Evolutionary conservation across 1,140 invertebrate genomes (phyloP).

Genomic region (Brachionus paranguensis): DNA sequence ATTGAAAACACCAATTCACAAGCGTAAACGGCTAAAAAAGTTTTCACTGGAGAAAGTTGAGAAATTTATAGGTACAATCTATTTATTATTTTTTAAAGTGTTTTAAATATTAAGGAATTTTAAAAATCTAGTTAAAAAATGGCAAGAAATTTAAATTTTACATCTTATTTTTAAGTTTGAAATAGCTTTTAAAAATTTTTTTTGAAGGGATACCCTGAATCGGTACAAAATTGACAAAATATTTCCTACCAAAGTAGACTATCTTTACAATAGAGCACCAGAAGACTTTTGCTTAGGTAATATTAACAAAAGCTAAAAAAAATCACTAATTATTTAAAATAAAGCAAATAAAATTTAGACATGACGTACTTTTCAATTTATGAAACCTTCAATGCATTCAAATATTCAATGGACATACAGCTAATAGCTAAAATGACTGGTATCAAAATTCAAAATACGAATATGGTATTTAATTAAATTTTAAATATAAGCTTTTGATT

Average conservation of each 20-base stretch:
- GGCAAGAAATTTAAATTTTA: too few relatives aligned
- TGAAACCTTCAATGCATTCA: conserved; percentile 32
- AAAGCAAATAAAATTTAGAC: conserved; percentile 2
- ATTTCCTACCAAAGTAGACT: not conserved
- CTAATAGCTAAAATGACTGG: not conserved
- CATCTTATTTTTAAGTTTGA: too few relatives aligned
- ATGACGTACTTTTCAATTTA: not conserved
- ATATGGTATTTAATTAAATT: conserved; percentile 2
- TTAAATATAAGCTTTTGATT: not conserved
- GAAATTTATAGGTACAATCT: too few relatives aligned
- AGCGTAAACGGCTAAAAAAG: too few relatives aligned
- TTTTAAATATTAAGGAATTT: too few relatives aligned
- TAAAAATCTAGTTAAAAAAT: too few relatives aligned
- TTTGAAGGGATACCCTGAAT: not conserved
- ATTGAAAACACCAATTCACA: too few relatives aligned
- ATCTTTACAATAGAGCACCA: conserved; percentile 32
- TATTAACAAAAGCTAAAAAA: not conserved
- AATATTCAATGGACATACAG: conserved; percentile 27
- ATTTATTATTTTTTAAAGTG: too few relatives aligned
- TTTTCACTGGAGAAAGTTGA: too few relatives aligned
- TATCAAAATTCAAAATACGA: not conserved
- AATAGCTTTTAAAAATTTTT: not conserved
- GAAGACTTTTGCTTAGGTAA: conserved; percentile 39
- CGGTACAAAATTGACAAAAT: conserved; percentile 20
- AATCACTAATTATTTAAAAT: not conserved